Conservation (phyloP, 2,113 vertebrate species). For the Euleptes europaea region DNA sequence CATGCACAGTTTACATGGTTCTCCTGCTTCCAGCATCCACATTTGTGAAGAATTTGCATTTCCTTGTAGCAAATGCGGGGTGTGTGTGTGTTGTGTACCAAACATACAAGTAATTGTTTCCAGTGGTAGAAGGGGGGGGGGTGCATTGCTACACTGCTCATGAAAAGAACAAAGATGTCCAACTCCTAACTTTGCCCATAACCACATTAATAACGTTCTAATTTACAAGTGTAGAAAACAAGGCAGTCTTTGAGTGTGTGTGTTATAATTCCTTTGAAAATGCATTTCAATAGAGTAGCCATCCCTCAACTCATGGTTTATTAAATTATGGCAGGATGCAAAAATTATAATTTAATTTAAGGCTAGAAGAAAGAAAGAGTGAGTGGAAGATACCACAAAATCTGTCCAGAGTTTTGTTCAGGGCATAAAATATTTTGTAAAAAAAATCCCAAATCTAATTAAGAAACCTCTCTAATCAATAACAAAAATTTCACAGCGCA, state of each 20-base stretch:
- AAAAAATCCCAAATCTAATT: not conserved
- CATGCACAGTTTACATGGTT: too few relatives aligned
- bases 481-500: not conserved
- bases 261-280: not conserved
- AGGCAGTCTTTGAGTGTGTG: too few relatives aligned
- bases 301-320: fast-evolving
- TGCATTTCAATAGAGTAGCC: not conserved
- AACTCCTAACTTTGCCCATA: not conserved
- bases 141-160: not conserved
- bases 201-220: not conserved
- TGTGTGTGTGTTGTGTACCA: too few relatives aligned
- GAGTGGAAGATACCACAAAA: not conserved
- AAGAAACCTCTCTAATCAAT: not conserved
- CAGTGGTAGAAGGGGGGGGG: not conserved
- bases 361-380: not conserved
- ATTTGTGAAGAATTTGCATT: not conserved
- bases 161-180: not conserved
- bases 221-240: not conserved
- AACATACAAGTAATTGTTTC: not conserved
- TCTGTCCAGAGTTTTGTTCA: not conserved
- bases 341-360: not conserved
- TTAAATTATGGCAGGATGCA: fast-evolving
- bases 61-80: not conserved
- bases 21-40: not conserved
- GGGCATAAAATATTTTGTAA: not conserved